These are phyloP conservation scores for Austrolebias charrua DNA, from an alignment of 2,797 vertebrate species.

Conservation along the genomic window DNA sequence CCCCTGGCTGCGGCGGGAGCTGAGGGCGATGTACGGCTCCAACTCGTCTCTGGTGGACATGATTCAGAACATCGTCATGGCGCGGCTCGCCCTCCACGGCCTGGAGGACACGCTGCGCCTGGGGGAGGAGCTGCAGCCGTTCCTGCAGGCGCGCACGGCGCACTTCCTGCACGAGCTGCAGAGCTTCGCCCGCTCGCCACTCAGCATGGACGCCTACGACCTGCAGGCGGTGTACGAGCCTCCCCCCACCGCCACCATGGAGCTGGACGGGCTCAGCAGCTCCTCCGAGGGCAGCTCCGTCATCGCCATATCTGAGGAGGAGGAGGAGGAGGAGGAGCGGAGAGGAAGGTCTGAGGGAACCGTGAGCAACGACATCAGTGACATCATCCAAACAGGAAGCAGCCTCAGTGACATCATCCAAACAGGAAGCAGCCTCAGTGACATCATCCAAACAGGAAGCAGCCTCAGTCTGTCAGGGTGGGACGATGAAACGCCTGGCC, in stretches of 20 bases:
- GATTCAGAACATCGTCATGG: slow-evolving; percentile 87
- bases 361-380: background rate
- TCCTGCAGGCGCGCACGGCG: slow-evolving; percentile 85
- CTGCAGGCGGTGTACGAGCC: slow-evolving; percentile 88
- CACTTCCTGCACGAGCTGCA: slow-evolving; percentile 92
- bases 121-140: slow-evolving; percentile 86
- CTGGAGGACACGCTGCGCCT: slow-evolving; percentile 82
- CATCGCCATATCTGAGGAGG: slow-evolving; percentile 88
- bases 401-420: too few species aligned
- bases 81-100: slow-evolving; percentile 82
- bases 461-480: slow-evolving; percentile 78
- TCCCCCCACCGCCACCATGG: slow-evolving; percentile 75
- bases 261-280: slow-evolving; percentile 73
- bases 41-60: slow-evolving; percentile 85
- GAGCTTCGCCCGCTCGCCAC: slow-evolving; percentile 87
- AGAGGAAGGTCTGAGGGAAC: slow-evolving; percentile 17
- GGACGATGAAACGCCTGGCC: slow-evolving; percentile 92
- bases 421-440: slow-evolving; percentile 47
- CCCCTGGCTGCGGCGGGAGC: slow-evolving; percentile 88
- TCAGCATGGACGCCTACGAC: slow-evolving; percentile 87
- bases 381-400: slow-evolving; percentile 36
- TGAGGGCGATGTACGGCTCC: slow-evolving; percentile 86
- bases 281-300: slow-evolving; percentile 81
- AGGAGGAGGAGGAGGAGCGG: slow-evolving; percentile 44
- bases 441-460: slow-evolving; percentile 40